Base-by-base conservation (phyloP, 1,140 invertebrate genomes). In the Zaprionus taronus region DNA sequence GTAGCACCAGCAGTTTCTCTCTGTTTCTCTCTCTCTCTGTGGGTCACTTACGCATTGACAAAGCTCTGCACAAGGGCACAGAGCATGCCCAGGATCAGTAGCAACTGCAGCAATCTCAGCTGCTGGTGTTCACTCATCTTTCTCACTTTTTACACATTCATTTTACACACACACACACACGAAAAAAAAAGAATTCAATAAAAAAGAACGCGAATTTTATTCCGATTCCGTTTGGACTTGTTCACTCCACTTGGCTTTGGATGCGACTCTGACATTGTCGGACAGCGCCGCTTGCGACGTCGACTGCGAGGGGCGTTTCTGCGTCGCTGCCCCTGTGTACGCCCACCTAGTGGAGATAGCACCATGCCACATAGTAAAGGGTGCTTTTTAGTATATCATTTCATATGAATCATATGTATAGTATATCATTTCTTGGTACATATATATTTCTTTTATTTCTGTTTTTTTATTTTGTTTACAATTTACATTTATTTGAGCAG, bases 1-100 rank as follows among this genome's bases (percentile, higher is more conserved):
- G 38, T 20, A 60, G 20, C 15, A 15, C 1, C 17, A 17, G 5
- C 6, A 44, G 7, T 17, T n/a, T n/a, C 15, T n/a, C 15, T n/a
- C 14, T 14, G 5, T 44, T 55, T 28, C 26, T 9, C 7, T 31
- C 12, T 7, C 31, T 31, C 7, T 31, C 12, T 7, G 9, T 31
- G 7, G 4, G 2, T 7, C 11, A 77, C 91, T 77, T 92, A 92
- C 91, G 91, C 80, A 17, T 92, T 92, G 20, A 92, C 91, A 71
- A 92, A 92, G 20, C 79, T 65, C 12, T 89, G 57, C 31, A 67
- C 82, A 4, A 47, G 41, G n/a, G n/a, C 5, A 15, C 47, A 57
- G 9, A 28, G 20, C 56, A 49, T 34, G 15, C 47, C 20, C 47
- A 51, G 47, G 20, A 51, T 51, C 47, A 51, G 47, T 20, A 51